phyloP scores from a whole-genome alignment of 2,113 vertebrate genomes.

The Dromaius novaehollandiae region DNA sequence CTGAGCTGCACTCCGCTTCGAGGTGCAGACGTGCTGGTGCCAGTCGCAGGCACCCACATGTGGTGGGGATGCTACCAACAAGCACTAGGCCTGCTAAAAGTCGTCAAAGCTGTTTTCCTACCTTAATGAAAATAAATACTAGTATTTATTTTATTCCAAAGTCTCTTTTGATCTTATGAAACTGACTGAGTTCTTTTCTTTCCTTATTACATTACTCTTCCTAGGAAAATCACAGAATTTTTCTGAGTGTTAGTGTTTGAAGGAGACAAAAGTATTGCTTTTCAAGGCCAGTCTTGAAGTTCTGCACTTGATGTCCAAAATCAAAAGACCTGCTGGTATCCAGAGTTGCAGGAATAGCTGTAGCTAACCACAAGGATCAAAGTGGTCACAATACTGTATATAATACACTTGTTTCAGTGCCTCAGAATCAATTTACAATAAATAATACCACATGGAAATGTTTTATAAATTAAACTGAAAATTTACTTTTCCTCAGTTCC shows the following conservation, averaged over 20 bases:
- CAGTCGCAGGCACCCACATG: too few species aligned
- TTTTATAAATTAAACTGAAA: constrained; percentile 15
- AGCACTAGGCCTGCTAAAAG: neutral
- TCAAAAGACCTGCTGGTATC: constrained; percentile 6
- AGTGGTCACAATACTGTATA: neutral
- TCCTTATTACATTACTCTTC: too few species aligned
- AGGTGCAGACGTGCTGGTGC: too few species aligned
- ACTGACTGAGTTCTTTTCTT: too few species aligned
- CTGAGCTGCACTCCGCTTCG: neutral
- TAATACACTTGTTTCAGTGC: neutral
- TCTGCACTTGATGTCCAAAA: constrained; percentile 41
- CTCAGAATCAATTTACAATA: constrained; percentile 17
- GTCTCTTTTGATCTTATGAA: too few species aligned
- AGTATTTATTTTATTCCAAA: too few species aligned
- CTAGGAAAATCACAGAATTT: neutral
- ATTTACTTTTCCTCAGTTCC: neutral
- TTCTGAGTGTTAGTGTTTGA: constrained; percentile 13
- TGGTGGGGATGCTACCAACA: neutral
- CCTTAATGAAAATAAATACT: too few species aligned
- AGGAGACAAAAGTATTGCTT: constrained; percentile 16
- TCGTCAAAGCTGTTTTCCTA: neutral
- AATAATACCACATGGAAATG: neutral
- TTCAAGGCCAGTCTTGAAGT: neutral
- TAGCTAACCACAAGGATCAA: constrained; percentile 15
- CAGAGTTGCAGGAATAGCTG: neutral